These are phyloP conservation scores for Gouania willdenowi DNA, from an alignment of 2,797 vertebrate species.

Conservation along the genomic window DNA sequence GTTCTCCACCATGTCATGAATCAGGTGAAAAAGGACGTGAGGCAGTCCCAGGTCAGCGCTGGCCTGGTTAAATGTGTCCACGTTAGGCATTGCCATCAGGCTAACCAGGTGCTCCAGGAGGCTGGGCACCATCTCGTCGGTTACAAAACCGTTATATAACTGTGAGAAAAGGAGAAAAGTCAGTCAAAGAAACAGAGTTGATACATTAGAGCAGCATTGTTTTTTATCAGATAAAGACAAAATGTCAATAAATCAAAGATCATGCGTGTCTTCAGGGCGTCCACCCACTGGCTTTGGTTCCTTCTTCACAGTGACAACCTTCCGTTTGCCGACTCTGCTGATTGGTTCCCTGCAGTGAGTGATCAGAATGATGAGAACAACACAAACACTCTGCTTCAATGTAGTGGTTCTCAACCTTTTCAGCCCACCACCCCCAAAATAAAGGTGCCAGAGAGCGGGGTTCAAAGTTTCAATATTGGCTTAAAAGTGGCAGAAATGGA, in stretches of 20 bases:
- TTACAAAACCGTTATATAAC: conserved; percentile 73
- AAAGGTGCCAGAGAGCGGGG: too few species aligned
- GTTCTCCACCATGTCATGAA: conserved; percentile 69
- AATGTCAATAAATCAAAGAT: too few species aligned
- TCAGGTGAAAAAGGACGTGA: conserved; percentile 70
- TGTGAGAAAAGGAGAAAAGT: conserved; percentile 35
- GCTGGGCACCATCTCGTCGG: conserved; percentile 64
- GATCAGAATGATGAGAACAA: too few species aligned
- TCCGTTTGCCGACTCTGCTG: conserved; percentile 73
- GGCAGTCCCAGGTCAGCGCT: conserved; percentile 73
- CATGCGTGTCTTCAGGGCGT: conserved; percentile 17
- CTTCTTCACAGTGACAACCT: conserved; percentile 69
- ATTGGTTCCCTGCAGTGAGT: conserved; percentile 72
- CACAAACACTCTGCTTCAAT: too few species aligned
- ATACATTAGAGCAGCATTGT: too few species aligned
- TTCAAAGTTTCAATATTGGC: too few species aligned
- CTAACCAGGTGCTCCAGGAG: conserved; percentile 74
- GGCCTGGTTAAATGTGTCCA: conserved; percentile 51
- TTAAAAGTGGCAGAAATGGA: too few species aligned
- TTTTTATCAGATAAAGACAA: too few species aligned
- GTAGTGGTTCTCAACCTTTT: too few species aligned
- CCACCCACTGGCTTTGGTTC: conserved; percentile 37
- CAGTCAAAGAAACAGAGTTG: background rate
- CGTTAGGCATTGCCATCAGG: conserved; percentile 69
- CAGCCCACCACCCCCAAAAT: too few species aligned